A percentile compares a stretch with the other conserved stretches of the same genome.
Conservation (phyloP, 2,888 invertebrate species). For the Metalampra italica region DNA sequence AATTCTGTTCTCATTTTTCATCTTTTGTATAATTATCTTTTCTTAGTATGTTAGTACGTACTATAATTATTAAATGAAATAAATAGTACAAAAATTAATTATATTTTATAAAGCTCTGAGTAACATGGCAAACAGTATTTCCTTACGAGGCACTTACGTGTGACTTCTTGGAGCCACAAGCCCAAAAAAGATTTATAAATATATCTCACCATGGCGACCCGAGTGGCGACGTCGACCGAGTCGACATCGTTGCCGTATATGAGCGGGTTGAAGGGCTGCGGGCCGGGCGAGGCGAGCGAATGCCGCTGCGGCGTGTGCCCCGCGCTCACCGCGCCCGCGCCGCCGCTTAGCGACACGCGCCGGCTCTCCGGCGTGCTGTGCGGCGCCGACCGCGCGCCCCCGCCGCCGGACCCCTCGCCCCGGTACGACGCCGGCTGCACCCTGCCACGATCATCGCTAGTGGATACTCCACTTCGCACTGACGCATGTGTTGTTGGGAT, state of each 20-base stretch:
- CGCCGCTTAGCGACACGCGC: conserved; percentile 52
- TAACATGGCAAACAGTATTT: too few relatives aligned
- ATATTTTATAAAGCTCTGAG: too few relatives aligned
- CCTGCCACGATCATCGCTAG: conserved; percentile 23
- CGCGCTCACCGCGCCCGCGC: conserved; percentile 36
- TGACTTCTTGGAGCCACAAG: too few relatives aligned
- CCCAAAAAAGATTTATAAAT: too few relatives aligned
- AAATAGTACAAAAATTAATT: too few relatives aligned
- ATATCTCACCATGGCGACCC: conserved; percentile 93
- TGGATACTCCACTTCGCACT: too few relatives aligned
- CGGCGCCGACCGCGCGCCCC: conserved; percentile 48
- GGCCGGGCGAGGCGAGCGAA: conserved; percentile 60
- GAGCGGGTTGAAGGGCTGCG: conserved; percentile 87
- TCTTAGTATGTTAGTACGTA: too few relatives aligned
- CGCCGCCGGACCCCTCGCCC: conserved; percentile 25
- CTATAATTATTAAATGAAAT: too few relatives aligned
- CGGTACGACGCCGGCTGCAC: conserved; percentile 53
- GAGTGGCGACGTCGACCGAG: conserved; percentile 97
- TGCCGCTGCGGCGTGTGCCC: conserved; percentile 63
- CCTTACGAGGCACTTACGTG: too few relatives aligned
- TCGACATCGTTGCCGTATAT: conserved; percentile 97
- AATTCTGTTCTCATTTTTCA: too few relatives aligned
- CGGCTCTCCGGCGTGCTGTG: conserved; percentile 66
- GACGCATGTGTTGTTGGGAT: too few relatives aligned
- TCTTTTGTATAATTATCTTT: too few relatives aligned